Percentiles rank a stretch among this genome's conserved stretches.
These are phyloP conservation scores for Poecilia wingei DNA, from an alignment of 2,797 vertebrate genomes.

Conservation along the genomic window DNA sequence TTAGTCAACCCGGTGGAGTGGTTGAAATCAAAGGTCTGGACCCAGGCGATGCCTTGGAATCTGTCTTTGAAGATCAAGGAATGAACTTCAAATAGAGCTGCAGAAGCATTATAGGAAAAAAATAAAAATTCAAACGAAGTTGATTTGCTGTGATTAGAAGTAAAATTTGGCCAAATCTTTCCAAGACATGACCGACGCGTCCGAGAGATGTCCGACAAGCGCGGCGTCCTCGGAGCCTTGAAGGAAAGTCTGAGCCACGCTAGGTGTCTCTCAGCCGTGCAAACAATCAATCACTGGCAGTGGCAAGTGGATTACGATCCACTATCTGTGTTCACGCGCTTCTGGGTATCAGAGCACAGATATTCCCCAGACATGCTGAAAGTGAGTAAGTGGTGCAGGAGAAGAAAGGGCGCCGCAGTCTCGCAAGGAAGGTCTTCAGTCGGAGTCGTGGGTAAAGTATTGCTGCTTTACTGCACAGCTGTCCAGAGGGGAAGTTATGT, in stretches of 20 bases:
- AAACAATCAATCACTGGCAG: constrained; percentile 73
- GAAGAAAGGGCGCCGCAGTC: constrained; percentile 36
- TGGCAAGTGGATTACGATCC: constrained; percentile 70
- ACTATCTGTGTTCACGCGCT: constrained; percentile 66
- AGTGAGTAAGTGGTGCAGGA: constrained; percentile 48
- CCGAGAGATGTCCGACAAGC: constrained; percentile 9
- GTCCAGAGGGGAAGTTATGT: constrained; percentile 49
- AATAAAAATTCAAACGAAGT: background rate
- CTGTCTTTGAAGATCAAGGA: constrained; percentile 51
- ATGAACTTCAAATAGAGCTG: constrained; percentile 36
- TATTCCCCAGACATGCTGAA: constrained; percentile 40
- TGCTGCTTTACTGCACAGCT: constrained; percentile 54
- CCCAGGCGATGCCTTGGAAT: constrained; percentile 28
- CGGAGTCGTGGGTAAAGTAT: constrained; percentile 42
- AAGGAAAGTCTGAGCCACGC: constrained; percentile 16
- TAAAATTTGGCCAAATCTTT: constrained; percentile 2
- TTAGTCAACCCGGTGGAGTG: constrained; percentile 4
- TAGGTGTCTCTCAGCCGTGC: constrained; percentile 55
- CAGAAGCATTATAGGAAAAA: background rate
- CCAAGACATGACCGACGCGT: background rate
- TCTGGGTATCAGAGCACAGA: constrained; percentile 47
- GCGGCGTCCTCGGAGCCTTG: constrained; percentile 28
- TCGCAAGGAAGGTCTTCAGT: constrained; percentile 49
- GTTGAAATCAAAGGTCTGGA: constrained; percentile 18
- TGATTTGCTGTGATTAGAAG: constrained; percentile 14